Percentiles rank a stretch among this genome's conserved stretches.
These are phyloP conservation scores for Buceros bicornis DNA, from an alignment of 2,797 vertebrate genomes.

Conservation along the genomic window DNA sequence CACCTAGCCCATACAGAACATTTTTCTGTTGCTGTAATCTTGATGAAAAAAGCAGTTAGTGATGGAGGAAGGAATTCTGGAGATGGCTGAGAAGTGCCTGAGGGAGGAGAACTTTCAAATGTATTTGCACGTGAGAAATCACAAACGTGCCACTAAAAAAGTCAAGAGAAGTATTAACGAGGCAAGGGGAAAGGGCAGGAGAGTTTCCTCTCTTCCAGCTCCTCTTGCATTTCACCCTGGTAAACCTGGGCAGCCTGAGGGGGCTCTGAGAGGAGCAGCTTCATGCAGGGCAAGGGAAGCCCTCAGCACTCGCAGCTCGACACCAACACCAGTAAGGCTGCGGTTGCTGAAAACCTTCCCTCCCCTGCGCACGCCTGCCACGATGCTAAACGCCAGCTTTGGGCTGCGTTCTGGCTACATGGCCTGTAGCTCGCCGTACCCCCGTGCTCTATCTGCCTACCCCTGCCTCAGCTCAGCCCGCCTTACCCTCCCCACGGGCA, in stretches of 20 bases:
- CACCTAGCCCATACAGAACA: conserved; percentile 54
- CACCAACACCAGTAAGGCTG: neutral
- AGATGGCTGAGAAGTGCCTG: neutral
- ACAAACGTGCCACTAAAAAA: neutral
- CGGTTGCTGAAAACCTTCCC: neutral
- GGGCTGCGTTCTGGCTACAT: neutral
- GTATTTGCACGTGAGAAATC: neutral
- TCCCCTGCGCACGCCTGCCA: neutral
- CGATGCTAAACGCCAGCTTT: neutral
- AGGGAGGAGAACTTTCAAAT: conserved; percentile 22
- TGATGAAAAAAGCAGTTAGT: conserved; percentile 34
- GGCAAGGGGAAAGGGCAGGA: neutral
- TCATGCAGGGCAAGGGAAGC: neutral
- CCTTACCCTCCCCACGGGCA: neutral
- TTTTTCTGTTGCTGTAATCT: conserved; percentile 56
- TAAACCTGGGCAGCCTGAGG: accelerated
- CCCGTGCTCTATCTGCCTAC: neutral
- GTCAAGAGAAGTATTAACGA: conserved; percentile 7
- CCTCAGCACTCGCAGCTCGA: neutral
- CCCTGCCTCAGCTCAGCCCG: neutral
- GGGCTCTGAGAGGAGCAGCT: neutral
- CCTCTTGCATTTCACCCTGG: accelerated
- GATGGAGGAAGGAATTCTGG: conserved; percentile 30
- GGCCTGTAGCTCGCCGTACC: accelerated
- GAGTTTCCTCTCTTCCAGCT: neutral